Evolutionary conservation across 2,797 vertebrate genomes (phyloP).

Genomic region (Schizothorax lantsangensis): DNA sequence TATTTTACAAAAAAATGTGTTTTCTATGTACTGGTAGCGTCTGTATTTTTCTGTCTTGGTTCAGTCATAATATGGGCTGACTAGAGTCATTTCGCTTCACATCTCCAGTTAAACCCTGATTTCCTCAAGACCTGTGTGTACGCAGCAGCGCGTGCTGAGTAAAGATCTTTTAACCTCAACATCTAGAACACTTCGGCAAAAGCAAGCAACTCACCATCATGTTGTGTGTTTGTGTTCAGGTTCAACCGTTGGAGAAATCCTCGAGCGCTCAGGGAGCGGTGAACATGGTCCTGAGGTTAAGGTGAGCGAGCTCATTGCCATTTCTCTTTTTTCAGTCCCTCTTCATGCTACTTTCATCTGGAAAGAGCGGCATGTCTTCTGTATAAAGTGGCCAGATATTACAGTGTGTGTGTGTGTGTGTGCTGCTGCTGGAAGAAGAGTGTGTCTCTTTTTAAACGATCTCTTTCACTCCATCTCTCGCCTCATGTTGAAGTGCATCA

Average conservation of each 20-base stretch:
- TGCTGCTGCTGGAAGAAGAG: slow-evolving; percentile 46
- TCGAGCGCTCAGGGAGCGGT: slow-evolving; percentile 84
- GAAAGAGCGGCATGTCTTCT: slow-evolving; percentile 37
- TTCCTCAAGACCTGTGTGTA: background rate
- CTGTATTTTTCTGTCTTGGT: background rate
- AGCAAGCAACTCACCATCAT: background rate
- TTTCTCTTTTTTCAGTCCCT: background rate
- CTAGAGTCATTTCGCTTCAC: background rate
- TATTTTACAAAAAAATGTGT: background rate
- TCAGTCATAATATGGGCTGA: background rate
- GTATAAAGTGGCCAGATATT: slow-evolving; percentile 43
- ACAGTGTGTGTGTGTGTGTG: slow-evolving; percentile 21
- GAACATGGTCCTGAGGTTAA: slow-evolving; percentile 97
- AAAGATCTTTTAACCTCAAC: slow-evolving; percentile 21
- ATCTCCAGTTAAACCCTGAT: background rate
- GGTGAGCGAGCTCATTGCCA: slow-evolving; percentile 78
- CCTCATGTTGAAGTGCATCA: slow-evolving; percentile 38
- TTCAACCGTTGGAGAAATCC: slow-evolving; percentile 81
- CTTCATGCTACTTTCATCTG: slow-evolving; percentile 37
- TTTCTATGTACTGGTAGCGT: background rate
- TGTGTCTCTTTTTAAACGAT: slow-evolving; percentile 80
- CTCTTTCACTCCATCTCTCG: slow-evolving; percentile 78
- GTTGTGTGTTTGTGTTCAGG: slow-evolving; percentile 73
- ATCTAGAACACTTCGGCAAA: background rate
- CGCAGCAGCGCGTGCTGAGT: background rate